Evolutionary conservation across 2,888 invertebrate genomes (phyloP), one percentile per base, ranked within the genome.

Genomic region (Acanthopleura granulata): DNA sequence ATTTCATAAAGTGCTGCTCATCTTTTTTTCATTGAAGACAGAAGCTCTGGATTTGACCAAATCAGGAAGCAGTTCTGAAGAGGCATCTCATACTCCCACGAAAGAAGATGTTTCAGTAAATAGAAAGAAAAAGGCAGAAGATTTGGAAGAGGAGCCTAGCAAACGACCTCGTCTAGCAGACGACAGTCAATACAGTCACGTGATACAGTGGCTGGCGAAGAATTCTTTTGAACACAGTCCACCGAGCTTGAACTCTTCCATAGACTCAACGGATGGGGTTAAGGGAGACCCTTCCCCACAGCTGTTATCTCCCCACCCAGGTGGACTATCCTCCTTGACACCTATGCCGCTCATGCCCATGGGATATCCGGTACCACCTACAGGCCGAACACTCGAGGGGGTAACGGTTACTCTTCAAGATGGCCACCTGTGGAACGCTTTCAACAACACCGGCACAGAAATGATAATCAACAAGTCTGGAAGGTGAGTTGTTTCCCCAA

Each of bases 381-480:
- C 27, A 1, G 25, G 12, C 0, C 29, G 18, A 73, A 25, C 49
- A 6, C n/a, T 72, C 15, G 30, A 61, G 29, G 75, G 75, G 16
- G 61, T 75, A 1, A 9, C n/a, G 30, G 72, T 75, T 11, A 25
- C 18, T 3, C 62, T 75, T 18, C 62, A 75, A 49, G 75, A 75
- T 11, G 61, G 15, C 1, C 72, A 71, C 29, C 29, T 75, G 16
- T 75, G 75, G 75, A 49, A 30, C 16, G 30, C 51, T 16, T 75
- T 75, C 30, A 29, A 75, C 29, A 0, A 29, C 22, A 51, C 50
- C 18, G 75, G 72, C 72, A 75, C 75, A 12, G 75, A 75, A 29
- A 75, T 75, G 75, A 75, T 75, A n/a, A 72, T 75, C 16, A 75
- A 75, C 49, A 25, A 72, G 14, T 29, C 75, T 14, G 75, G 75